Base-by-base conservation (phyloP, 92 coral and sea anemone species). In the Metridium senile region DNA sequence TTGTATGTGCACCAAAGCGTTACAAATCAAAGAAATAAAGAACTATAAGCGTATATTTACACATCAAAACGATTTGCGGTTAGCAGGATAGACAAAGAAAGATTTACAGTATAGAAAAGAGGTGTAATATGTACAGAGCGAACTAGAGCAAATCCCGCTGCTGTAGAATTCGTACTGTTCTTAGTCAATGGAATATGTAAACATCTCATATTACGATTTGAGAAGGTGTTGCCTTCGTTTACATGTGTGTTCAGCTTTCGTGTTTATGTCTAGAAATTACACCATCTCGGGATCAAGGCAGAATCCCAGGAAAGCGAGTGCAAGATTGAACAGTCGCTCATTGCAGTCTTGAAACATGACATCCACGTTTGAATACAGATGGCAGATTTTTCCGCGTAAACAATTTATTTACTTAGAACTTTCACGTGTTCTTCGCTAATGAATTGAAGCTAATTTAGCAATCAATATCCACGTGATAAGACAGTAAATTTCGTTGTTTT, bases 141-240 rank as follows among this genome's bases (percentile, higher is more conserved):
- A 28, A 1, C 31, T 59, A 3, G 65, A 59, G 61, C 61, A 4
- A 19, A 59, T 71, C 76, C 76, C 56, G 76, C 76, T 71, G 76
- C 16, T n/a, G n/a, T 31, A 26, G 4, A 10, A 11, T 59, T 71
- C 26, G 28, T 62, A 58, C 43, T 73, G 67, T 33, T 54, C 76
- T 26, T 26, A n/a, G n/a, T n/a, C n/a, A n/a, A n/a, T n/a, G 45
- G 31, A 73, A 73, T 57, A 66, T 27, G 65, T 58, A 53, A 71
- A 71, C 68, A 57, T 57, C 54, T 73, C 47, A 63, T 53, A 62
- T 58, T 33, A 58, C 77, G 33, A 73, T 23, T 54, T 4, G 39
- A 9, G 69, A 63, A 63, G 69, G 69, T 28, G 69, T 63, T 63
- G 69, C 45, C 69, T 63, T 20, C 43, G 20, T 39, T 11, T 28